These are phyloP conservation scores for Passer domesticus DNA, from an alignment of 2,113 vertebrate genomes.

Conservation along the genomic window DNA sequence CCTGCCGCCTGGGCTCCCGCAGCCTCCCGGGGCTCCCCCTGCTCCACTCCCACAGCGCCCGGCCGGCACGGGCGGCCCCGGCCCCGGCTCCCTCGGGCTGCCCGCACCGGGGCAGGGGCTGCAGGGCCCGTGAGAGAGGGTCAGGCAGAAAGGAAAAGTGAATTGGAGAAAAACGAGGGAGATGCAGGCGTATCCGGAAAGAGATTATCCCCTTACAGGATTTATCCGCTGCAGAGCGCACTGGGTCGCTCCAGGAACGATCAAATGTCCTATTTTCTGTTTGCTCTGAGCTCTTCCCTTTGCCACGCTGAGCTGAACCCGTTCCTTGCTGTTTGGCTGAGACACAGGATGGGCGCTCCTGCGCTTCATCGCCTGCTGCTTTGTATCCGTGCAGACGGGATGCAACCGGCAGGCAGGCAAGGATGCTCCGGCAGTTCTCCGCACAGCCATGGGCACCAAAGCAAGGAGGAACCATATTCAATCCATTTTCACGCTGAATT, in stretches of 20 bases:
- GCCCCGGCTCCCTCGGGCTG: background rate
- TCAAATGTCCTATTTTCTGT: background rate
- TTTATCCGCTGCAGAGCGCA: background rate
- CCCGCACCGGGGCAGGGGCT: background rate
- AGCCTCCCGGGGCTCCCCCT: no score
- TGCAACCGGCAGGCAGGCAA: no score
- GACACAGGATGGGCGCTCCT: no score
- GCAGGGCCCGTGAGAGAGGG: accelerated
- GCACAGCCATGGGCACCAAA: background rate
- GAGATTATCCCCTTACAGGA: background rate
- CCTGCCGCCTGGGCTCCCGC: no score
- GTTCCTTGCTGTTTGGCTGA: background rate
- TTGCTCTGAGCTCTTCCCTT: background rate
- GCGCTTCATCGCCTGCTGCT: background rate
- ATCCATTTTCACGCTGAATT: background rate
- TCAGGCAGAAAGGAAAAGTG: background rate
- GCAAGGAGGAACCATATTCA: background rate
- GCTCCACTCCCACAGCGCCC: background rate
- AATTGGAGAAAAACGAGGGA: background rate
- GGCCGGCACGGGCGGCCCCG: no score
- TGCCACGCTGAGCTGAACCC: background rate
- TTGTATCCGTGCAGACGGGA: accelerated
- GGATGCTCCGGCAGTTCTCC: background rate
- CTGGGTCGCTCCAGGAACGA: background rate
- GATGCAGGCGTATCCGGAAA: background rate